phyloP scores from a whole-genome alignment of 2,888 invertebrate species.

The Eristalis arbustorum region DNA sequence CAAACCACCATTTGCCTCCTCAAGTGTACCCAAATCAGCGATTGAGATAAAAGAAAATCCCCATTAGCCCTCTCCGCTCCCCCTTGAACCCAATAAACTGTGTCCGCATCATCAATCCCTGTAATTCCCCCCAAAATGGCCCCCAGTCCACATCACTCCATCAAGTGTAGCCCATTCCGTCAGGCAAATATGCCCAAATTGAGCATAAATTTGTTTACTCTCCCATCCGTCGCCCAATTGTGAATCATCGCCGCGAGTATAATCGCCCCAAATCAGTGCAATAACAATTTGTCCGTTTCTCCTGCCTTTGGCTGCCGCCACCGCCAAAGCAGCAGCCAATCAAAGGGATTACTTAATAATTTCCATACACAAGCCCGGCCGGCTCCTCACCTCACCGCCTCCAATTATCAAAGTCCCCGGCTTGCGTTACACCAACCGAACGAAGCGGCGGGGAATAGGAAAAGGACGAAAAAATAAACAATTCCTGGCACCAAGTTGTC shows the following conservation, averaged over 20 bases:
- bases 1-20: no score
- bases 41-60: no score
- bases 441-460: background rate
- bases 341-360: slow-evolving; percentile 42
- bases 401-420: slow-evolving; percentile 30
- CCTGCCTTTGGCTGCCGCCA: background rate
- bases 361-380: slow-evolving; percentile 12
- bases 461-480: background rate
- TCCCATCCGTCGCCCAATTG: background rate
- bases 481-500: slow-evolving; percentile 56
- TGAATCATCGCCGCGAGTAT: slow-evolving; percentile 7
- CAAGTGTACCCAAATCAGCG: no score
- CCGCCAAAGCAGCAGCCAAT: slow-evolving; percentile 28
- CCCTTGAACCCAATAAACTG: no score
- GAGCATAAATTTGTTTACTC: slow-evolving; percentile 1
- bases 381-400: background rate
- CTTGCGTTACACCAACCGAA: background rate
- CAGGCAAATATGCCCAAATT: no score
- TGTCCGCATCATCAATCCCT: no score
- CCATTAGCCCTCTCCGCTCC: no score
- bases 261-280: slow-evolving; percentile 9
- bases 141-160: no score
- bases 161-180: no score
- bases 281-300: slow-evolving; percentile 22
- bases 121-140: no score